Base-by-base conservation (phyloP, 2,797 vertebrate species). In the Emydoidea blandingii region DNA sequence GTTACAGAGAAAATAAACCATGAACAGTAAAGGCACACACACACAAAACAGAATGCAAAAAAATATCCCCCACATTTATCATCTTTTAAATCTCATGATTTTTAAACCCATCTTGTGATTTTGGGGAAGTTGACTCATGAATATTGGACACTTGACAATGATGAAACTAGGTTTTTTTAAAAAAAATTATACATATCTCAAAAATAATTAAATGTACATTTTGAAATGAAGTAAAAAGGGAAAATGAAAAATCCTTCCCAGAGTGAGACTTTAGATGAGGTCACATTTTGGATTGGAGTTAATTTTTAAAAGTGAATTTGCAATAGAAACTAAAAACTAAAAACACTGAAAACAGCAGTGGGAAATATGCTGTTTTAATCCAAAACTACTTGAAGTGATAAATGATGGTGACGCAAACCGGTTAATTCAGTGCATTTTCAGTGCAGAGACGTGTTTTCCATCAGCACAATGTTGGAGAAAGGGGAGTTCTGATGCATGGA, bases 391-490 rank as follows among this genome's bases (percentile, higher is more conserved):
- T 85, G 81, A 92, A 93, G 85, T 0, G 19, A 92, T 29, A 59
- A 59, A 85, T 0, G 16, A 93, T 34, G 52, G 65, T 52, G 93
- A 93, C 92, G 92, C 90, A 96, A 96, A 93, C 85, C 29, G 80
- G 62, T 92, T 50, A 87, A 96, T 86, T 93, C 84, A 79, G 84
- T 54, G 47, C 4, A 65, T 93, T 96, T 96, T 94, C 79, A 92
- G 87, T 90, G 76, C 57, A 80, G 12, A 86, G 80, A 94, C 91
- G 88, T 59, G 31, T 81, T 85, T 82, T 92, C n/a, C 91, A 74
- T 95, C 96, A 95, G 91, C 89, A 96, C 95, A 97, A 76, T 85
- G 62, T 89, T 89, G 88, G 86, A 88, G 78, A 89, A 62, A 59
- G 62, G 56, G 91, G 89, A 50, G 54, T 41, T 85, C 90, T 85